A percentile compares a stretch with the other conserved stretches of the same genome.
Conservation (phyloP, 2,888 invertebrate genomes). For the Mythimna loreyi region DNA sequence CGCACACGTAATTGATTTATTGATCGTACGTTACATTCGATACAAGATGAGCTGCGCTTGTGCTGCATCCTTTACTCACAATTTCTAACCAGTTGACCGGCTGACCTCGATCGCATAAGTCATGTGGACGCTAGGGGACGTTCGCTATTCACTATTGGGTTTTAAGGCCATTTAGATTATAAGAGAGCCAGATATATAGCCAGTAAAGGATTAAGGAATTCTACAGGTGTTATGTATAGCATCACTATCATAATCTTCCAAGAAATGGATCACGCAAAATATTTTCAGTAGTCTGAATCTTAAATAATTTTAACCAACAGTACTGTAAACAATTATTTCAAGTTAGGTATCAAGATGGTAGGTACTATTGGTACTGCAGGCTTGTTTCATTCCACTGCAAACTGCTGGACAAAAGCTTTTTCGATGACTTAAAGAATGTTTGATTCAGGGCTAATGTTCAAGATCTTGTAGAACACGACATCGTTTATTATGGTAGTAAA, state of each 20-base stretch:
- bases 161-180: constrained; percentile 20
- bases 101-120: constrained; percentile 82
- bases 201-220: background rate
- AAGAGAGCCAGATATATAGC: background rate
- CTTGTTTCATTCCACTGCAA: background rate
- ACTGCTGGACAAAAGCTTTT: background rate
- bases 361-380: background rate
- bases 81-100: constrained; percentile 84
- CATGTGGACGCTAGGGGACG: constrained; percentile 65
- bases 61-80: constrained; percentile 80
- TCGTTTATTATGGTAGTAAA: background rate
- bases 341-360: background rate
- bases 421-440: background rate
- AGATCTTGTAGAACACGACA: background rate
- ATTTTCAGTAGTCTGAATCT: background rate
- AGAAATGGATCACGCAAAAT: background rate
- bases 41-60: constrained; percentile 82
- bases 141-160: constrained; percentile 43
- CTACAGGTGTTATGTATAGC: background rate
- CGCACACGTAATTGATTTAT: constrained; percentile 90
- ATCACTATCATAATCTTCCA: background rate
- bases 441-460: background rate
- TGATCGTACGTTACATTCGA: constrained; percentile 90
- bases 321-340: background rate
- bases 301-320: background rate